Base-by-base conservation (phyloP, 2,113 vertebrate genomes). In the Orcinus orca region DNA sequence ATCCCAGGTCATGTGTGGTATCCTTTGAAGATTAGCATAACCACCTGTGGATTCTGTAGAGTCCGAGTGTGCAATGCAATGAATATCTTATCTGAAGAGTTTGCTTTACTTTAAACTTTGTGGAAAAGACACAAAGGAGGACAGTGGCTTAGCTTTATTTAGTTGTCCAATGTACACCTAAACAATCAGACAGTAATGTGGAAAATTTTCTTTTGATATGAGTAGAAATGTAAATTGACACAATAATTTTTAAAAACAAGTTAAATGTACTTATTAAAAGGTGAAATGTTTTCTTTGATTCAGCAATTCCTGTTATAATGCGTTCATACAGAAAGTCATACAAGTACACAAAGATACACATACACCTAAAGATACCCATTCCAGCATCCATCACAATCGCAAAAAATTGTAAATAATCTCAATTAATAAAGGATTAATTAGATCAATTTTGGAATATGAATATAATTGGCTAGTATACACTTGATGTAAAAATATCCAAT, bases 21-120 rank as follows among this genome's bases (percentile, higher is more conserved):
- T 90, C 36, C 33, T 96, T 92, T 94, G 65, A 95, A 53, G n/a
- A 88, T 82, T 74, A 82, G 20, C 47, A 82, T 58, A 62, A n/a
- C 21, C 14, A 88, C n/a, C 14, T 70, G 6, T 80, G 13, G 47
- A 60, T 53, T 81, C 63, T 38, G 12, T 63, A 73, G 21, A 21
- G 21, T 84, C 84, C 33, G 76, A 70, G 26, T n/a, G n/a, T 50
- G 31, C 15, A 33, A n/a, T 58, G 10, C 31, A 47, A 73, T 76
- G 41, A 33, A 84, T 10, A 44, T 79, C 44, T 92, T 88, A 80
- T 47, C 20, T 33, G 6, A 87, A 89, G 31, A 84, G 1, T 82
- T 76, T 80, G 47, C 38, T 96, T 93, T 90, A 62, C 26, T 67
- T 97, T 96, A 83, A 70, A 85, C 15, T 79, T 77, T 71, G 50